phyloP scores from a whole-genome alignment of 1,140 invertebrate genomes.

The Bacillus rossius region DNA sequence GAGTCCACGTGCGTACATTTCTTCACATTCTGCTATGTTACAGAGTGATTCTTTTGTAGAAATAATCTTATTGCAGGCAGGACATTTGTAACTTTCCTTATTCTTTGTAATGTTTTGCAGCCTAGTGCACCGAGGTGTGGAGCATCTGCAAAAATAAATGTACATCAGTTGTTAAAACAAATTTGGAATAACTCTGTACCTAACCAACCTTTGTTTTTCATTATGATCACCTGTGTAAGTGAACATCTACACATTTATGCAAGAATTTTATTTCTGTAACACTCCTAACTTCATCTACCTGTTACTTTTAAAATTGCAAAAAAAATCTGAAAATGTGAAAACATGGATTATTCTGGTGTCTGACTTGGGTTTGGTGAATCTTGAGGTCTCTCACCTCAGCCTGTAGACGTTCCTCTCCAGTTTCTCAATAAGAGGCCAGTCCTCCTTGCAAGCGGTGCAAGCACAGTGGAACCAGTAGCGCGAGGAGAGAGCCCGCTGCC shows the following conservation, averaged over 20 bases:
- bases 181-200: no score
- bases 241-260: no score
- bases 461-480: conserved; percentile 78
- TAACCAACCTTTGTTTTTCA: no score
- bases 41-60: neutral
- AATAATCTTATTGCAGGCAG: neutral
- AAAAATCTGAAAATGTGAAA: no score
- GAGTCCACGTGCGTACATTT: neutral
- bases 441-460: conserved; percentile 65
- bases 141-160: neutral
- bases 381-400: neutral
- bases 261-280: no score
- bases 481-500: conserved; percentile 56
- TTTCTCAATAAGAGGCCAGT: conserved; percentile 68
- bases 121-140: neutral
- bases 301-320: no score
- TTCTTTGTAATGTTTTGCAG: neutral
- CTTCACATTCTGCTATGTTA: neutral
- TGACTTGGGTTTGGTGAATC: no score
- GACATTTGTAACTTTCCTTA: neutral
- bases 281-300: no score
- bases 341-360: no score
- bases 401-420: conserved; percentile 32
- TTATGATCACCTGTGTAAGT: no score
- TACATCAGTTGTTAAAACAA: neutral